Evolutionary conservation across 2,888 invertebrate genomes (phyloP), one percentile per base, ranked within the genome.

Genomic region (Microdon myrmicae): DNA sequence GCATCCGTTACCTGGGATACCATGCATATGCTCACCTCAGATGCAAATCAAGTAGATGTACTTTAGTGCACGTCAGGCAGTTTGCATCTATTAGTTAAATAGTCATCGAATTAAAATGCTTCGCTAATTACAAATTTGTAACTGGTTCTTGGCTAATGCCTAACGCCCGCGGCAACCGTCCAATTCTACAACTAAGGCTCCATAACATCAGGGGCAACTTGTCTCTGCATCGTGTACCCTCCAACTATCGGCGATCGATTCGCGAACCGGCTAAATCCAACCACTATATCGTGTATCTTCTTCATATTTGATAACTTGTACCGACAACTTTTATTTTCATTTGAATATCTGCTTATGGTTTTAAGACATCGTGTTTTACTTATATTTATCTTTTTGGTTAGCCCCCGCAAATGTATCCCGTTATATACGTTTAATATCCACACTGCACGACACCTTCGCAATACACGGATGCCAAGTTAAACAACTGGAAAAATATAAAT

Each of bases 31-130:
- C 14, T 12, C 26, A 45, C 13, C 38, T 32, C 35, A 51, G 56
- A 64, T 58, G 47, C 53, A 58, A 64, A 47, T 58, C 47, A 26
- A 64, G 43, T 43, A 49, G 32, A 38, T 37, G 37, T 47, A 64
- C 37, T 47, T 51, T 26, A 38, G 61, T 51, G 56, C 56, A 56
- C 53, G 45, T 51, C 64, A 58, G 53, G 58, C 23, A 34, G 64
- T 47, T 64, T 64, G 47, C 64, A 53, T 58, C 64, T 53, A 64
- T 64, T 64, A 64, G 58, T 53, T 35, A 45, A 64, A 64, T 64
- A 64, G 56, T 64, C 64, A 53, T 43, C 64, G 64, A 64, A 64
- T 58, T 58, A 64, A 64, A 64, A 64, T 64, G 34, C 64, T 37
- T 64, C 19, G 37, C 64, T 64, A 58, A 64, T 64, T 64, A 64